A percentile compares a stretch with the other conserved stretches of the same genome.
These are phyloP conservation scores for Antheraea pernyi DNA, from an alignment of 1,140 invertebrate genomes.

Conservation along the genomic window DNA sequence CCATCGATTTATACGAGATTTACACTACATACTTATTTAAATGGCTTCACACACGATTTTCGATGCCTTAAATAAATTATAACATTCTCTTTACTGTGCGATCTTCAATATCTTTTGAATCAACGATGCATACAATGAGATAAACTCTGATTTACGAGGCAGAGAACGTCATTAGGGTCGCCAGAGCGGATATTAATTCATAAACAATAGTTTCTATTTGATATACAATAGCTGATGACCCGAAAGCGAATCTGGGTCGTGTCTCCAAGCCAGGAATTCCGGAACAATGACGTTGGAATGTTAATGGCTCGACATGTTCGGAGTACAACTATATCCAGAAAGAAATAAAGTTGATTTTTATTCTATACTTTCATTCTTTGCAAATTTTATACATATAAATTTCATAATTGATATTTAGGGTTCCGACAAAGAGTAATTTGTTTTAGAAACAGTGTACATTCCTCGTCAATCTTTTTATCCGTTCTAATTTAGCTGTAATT, in stretches of 20 bases:
- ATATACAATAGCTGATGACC: conserved; percentile 23
- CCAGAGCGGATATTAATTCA: conserved; percentile 24
- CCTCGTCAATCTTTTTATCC: too few species aligned
- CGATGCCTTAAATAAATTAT: background rate
- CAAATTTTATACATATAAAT: too few species aligned
- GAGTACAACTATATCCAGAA: conserved; percentile 18
- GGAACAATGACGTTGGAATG: conserved; percentile 25
- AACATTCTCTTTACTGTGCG: background rate
- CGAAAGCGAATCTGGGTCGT: conserved; percentile 25
- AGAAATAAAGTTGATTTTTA: conserved; percentile 12
- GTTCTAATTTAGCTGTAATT: too few species aligned
- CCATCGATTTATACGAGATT: too few species aligned
- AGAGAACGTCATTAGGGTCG: conserved; percentile 17
- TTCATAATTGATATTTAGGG: too few species aligned
- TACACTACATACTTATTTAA: too few species aligned
- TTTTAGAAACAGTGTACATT: too few species aligned
- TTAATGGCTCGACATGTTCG: conserved; percentile 30
- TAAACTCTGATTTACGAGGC: conserved; percentile 21
- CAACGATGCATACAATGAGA: conserved; percentile 11
- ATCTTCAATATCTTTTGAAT: conserved; percentile 9
- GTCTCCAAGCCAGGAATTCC: conserved; percentile 28
- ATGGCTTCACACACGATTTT: too few species aligned
- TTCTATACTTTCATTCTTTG: too few species aligned
- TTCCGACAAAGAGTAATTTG: too few species aligned
- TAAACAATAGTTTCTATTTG: conserved; percentile 26